Conservation (phyloP, 1,140 invertebrate genomes). For the Helicoverpa zea region DNA sequence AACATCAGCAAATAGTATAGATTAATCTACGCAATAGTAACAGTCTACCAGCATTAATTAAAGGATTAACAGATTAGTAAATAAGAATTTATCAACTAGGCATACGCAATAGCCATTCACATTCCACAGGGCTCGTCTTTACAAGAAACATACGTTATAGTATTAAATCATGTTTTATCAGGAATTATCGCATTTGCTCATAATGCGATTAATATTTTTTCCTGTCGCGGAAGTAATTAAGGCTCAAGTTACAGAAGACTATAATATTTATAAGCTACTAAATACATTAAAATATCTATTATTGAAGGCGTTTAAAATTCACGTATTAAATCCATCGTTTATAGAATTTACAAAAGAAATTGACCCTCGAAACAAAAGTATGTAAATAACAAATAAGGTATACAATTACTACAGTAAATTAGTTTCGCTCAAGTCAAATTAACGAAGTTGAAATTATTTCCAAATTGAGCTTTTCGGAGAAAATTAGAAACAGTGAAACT, state of each 20-base stretch:
- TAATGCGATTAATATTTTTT: no score
- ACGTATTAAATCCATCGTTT: background rate
- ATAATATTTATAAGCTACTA: background rate
- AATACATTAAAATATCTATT: no score
- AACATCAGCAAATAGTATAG: no score
- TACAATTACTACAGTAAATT: conserved; percentile 33
- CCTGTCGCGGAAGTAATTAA: background rate
- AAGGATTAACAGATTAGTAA: no score
- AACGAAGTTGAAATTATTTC: conserved; percentile 39
- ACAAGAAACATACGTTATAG: background rate
- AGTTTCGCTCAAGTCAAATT: conserved; percentile 23
- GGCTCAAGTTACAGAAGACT: background rate
- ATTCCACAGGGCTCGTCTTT: background rate
- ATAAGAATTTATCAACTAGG: no score
- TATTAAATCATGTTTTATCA: background rate
- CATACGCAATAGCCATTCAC: background rate
- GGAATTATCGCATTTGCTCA: background rate
- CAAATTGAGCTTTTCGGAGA: background rate
- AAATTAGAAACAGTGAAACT: conserved; percentile 17
- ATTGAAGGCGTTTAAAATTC: no score
- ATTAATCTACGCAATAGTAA: no score
- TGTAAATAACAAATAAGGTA: conserved; percentile 13
- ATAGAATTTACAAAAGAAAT: background rate
- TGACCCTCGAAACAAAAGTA: conserved; percentile 5
- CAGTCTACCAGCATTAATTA: no score